Base-by-base conservation (phyloP, 2,797 vertebrate species). In the Microctenopoma lineatum region DNA sequence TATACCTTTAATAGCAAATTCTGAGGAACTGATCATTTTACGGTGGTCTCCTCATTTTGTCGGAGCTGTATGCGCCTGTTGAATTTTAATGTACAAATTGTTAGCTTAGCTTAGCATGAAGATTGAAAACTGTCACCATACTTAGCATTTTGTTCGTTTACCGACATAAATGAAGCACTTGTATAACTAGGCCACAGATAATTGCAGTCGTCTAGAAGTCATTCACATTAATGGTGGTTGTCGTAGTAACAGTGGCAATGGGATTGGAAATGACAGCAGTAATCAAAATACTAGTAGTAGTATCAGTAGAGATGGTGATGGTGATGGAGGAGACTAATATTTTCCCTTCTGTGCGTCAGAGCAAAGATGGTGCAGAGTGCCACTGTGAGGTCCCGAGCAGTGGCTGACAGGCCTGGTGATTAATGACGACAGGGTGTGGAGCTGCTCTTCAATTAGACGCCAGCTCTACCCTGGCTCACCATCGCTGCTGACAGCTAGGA, bases 391-490 rank as follows among this genome's bases (percentile, higher is more conserved):
- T 93, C 91, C 87, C 63, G 88, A 92, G 90, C 90, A 89, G 90
- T 77, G 72, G 90, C 87, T 91, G 92, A 94, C 93, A 94, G 91
- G 81, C 87, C 84, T 16, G 42, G 92, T 94, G 94, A 95, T 94
- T 94, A 94, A 94, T 94, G 93, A 94, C 86, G 94, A 93, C 93
- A 94, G 93, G 87, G 90, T 93, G 93, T 88, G 90, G 92, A 93
- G 91, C 90, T 85, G 90, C 89, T 93, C 93, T 92, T 94, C 93
- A 94, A 93, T 94, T 93, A 94, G 93, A 92, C 85, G 91, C 89
- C 91, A 89, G 89, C 91, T 88, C 90, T 87, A 82, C 81, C 69
- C 78, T 66, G 59, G 83, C 89, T 93, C 92, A 84, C 84, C 77
- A 72, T 82, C 62, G 58, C 79, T 42, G 73, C 83, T 88, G 86